Evolutionary conservation across 2,888 invertebrate species (phyloP), one percentile per base, ranked within the genome.

Genomic region (Oligia latruncula): DNA sequence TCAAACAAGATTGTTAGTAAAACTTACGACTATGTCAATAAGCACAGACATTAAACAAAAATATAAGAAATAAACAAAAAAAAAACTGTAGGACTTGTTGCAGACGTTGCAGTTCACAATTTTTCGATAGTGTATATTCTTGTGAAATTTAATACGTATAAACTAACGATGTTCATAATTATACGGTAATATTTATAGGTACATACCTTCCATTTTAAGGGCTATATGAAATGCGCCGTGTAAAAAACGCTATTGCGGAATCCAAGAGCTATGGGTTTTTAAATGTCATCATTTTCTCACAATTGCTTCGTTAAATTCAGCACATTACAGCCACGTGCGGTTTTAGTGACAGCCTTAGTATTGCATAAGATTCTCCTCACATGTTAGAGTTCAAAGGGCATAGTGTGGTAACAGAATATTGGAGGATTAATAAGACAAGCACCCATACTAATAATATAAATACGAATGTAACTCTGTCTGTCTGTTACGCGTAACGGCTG

Each of bases 211-310:
- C 17, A 29, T 60, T 70, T 15, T 20, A 46, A 20, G 11, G 20
- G n/a, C n/a, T 40, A 13, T 29, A n/a, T 5, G 29, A 49, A 78
- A 35, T 46, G n/a, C 13, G 13, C 8, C 43, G 9, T 17, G 9
- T 58, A 70, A 35, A n/a, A 23, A 46, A 80, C 58, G 81, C n/a
- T 29, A 46, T 60, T 85, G 17, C 81, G 60, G 13, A 55, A 64
- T 73, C 46, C 73, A 71, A 29, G 29, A 81, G 65, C 43, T 84
- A 71, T 60, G 40, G 43, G 23, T 35, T 40, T 62, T 66, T 85
- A 78, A 62, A 70, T 77, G 62, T 62, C 77, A 77, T 83, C 13
- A 83, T 83, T 84, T 65, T 74, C 84, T 46, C 74, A 74, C 71
- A 83, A 84, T 49, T 60, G 55, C 85, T 74, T 74, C 64, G 67